Evolutionary conservation across 2,113 vertebrate species (phyloP).

Genomic region (Esox niger): DNA sequence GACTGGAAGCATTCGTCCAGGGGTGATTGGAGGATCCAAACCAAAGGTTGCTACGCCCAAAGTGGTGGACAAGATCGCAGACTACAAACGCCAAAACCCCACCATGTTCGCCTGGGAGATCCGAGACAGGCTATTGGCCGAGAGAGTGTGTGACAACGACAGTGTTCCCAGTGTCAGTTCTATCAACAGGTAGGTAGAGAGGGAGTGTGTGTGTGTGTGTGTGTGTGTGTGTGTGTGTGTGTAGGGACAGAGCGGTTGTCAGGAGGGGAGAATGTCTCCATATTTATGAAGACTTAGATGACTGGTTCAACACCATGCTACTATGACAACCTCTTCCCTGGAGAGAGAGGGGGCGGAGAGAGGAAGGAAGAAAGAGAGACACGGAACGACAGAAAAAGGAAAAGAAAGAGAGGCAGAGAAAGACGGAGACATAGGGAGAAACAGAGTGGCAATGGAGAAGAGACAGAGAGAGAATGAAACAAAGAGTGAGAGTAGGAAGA

Average conservation of each 20-base stretch:
- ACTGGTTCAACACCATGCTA: constrained; percentile 75
- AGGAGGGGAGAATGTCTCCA: constrained; percentile 43
- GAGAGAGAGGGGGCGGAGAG: constrained; percentile 26
- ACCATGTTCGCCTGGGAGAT: constrained; percentile 99
- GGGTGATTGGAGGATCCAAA: constrained; percentile 99
- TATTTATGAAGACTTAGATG: constrained; percentile 77
- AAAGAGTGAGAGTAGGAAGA: constrained; percentile 31
- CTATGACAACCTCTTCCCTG: constrained; percentile 72
- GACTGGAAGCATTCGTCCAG: constrained; percentile 97
- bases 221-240: constrained; percentile 12
- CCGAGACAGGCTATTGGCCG: constrained; percentile 92
- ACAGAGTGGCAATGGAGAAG: constrained; percentile 44
- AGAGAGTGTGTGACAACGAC: constrained; percentile 97
- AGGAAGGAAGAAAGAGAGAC: constrained; percentile 33
- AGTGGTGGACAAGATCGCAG: constrained; percentile 99
- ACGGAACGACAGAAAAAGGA: constrained; percentile 55
- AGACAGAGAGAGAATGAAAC: constrained; percentile 34
- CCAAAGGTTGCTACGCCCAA: constrained; percentile 99
- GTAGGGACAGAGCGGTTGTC: background rate
- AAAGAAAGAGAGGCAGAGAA: constrained; percentile 41
- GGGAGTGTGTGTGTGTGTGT: background rate
- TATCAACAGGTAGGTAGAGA: constrained; percentile 88
- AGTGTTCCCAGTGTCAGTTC: constrained; percentile 98
- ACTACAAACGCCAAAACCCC: constrained; percentile 99
- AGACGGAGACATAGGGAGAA: constrained; percentile 35